Evolutionary conservation across 2,888 invertebrate species (phyloP).

Genomic region (Parasteatoda lunata): DNA sequence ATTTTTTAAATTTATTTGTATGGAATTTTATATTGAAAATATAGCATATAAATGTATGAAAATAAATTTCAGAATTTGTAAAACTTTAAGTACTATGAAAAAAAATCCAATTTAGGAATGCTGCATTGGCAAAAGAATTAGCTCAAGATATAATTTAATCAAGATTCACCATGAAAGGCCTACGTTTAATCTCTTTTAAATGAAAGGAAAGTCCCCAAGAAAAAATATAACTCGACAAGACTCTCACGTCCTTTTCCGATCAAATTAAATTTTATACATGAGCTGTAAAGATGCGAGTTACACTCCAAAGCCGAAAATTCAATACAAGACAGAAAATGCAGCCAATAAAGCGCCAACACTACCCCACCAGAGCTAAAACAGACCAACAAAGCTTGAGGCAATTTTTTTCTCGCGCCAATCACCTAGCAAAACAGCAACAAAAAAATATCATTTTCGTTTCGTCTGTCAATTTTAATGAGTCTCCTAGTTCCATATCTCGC

Average conservation of each 20-base stretch:
- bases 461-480: conserved; percentile 51
- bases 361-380: conserved; percentile 3
- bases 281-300: conserved; percentile 22
- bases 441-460: conserved; percentile 24
- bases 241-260: conserved; percentile 24
- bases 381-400: conserved; percentile 13
- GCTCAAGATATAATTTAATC: no score
- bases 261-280: conserved; percentile 63
- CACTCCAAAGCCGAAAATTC: conserved; percentile 9
- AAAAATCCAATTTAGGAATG: no score
- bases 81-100: no score
- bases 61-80: no score
- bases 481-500: conserved; percentile 2
- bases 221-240: neutral
- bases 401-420: conserved; percentile 10
- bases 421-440: conserved; percentile 17
- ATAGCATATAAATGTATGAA: no score
- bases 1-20: no score
- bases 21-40: no score
- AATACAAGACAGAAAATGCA: conserved; percentile 27
- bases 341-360: conserved; percentile 17
- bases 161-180: no score
- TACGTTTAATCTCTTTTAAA: neutral
- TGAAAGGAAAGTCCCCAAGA: neutral
- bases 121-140: no score